Percentiles rank a stretch among this genome's conserved stretches.
phyloP scores from a whole-genome alignment of 2,113 vertebrate genomes.

The Raja brachyura region DNA sequence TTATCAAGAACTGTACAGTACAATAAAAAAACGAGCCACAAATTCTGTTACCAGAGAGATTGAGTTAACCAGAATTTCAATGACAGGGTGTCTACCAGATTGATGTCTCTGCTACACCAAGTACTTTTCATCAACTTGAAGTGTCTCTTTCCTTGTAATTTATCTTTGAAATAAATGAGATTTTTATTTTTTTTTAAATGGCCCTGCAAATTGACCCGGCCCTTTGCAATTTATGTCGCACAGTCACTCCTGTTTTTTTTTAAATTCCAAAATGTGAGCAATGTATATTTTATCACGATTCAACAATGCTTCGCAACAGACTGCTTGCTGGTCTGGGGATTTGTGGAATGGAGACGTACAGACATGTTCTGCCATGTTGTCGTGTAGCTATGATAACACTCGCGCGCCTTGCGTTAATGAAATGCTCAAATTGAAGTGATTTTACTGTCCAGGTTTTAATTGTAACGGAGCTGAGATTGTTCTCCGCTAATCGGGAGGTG shows the following conservation, averaged over 20 bases:
- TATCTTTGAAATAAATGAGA: not conserved
- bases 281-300: not conserved
- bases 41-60: slow-evolving; percentile 5
- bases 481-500: not conserved
- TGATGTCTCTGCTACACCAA: not conserved
- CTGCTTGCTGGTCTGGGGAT: not conserved
- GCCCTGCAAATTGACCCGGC: not conserved
- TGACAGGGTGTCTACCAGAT: not conserved
- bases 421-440: slow-evolving; percentile 23
- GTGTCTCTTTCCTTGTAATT: not conserved
- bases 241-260: not conserved
- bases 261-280: not conserved
- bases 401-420: slow-evolving; percentile 13
- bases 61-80: not conserved
- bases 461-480: not conserved
- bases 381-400: not conserved
- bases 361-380: not conserved
- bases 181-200: not conserved
- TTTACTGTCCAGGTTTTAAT: slow-evolving; percentile 4
- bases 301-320: not conserved
- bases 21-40: not conserved
- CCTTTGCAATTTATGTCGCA: not conserved
- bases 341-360: not conserved
- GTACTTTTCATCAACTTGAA: not conserved
- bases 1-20: not conserved